phyloP scores from a whole-genome alignment of 1,140 invertebrate species.

The Condylostylus longicornis region DNA sequence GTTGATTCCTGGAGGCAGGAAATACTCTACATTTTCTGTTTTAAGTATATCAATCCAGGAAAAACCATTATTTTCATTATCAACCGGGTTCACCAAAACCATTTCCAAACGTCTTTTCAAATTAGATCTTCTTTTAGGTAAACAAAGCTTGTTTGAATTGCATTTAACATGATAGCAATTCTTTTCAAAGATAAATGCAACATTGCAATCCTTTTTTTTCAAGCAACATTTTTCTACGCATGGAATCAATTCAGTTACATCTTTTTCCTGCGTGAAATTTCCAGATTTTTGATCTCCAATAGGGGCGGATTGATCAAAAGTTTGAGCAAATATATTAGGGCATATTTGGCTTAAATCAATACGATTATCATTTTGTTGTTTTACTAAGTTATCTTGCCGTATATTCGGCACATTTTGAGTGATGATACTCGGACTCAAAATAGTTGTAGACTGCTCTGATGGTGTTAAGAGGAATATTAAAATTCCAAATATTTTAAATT shows the following conservation, averaged over 20 bases:
- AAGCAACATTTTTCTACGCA: slow-evolving; percentile 61
- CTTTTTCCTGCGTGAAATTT: slow-evolving; percentile 37
- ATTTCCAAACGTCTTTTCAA: slow-evolving; percentile 47
- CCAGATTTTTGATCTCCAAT: slow-evolving; percentile 29
- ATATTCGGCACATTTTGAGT: too few species aligned
- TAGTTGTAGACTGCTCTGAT: too few species aligned
- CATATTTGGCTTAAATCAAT: too few species aligned
- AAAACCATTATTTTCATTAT: slow-evolving; percentile 11
- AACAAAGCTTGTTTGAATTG: slow-evolving; percentile 48
- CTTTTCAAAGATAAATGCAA: slow-evolving; percentile 57
- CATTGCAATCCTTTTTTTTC: slow-evolving; percentile 47
- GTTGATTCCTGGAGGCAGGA: slow-evolving; percentile 6
- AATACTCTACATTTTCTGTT: slow-evolving; percentile 15
- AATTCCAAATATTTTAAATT: too few species aligned
- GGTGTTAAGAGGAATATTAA: too few species aligned
- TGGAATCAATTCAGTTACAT: slow-evolving; percentile 38
- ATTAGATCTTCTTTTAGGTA: slow-evolving; percentile 43
- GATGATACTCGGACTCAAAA: too few species aligned
- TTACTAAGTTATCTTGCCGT: too few species aligned
- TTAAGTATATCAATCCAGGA: slow-evolving; percentile 39
- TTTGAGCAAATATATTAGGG: too few species aligned
- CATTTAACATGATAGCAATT: slow-evolving; percentile 66
- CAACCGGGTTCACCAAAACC: slow-evolving; percentile 56
- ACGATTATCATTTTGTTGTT: too few species aligned
- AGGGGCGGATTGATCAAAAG: too few species aligned